Conservation (phyloP, 92 coral and sea anemone genomes). For the Anthopleura xanthogrammica region DNA sequence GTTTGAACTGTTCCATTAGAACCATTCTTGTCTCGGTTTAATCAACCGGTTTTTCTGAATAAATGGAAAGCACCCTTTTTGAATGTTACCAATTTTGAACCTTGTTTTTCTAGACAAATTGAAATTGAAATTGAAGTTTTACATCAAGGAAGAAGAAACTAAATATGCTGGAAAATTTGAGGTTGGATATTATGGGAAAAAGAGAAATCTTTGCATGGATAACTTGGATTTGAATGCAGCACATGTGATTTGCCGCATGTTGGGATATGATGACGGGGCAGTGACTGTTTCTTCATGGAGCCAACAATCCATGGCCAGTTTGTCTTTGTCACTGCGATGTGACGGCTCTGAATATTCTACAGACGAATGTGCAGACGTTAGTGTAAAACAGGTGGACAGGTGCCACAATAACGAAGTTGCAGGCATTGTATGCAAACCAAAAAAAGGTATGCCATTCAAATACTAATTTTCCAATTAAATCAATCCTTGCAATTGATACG, state of each 20-base stretch:
- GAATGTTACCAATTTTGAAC: too few relatives aligned
- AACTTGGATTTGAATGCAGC: background rate
- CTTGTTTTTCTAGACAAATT: too few relatives aligned
- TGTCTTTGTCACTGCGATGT: background rate
- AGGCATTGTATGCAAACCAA: background rate
- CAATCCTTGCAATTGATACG: too few relatives aligned
- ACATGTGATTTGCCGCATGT: background rate
- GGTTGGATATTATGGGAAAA: background rate
- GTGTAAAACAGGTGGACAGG: background rate
- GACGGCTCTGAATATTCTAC: background rate
- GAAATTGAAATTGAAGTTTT: background rate
- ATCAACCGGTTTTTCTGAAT: too few relatives aligned
- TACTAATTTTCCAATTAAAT: too few relatives aligned
- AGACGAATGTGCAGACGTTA: background rate
- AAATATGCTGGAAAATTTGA: background rate
- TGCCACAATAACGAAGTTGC: background rate
- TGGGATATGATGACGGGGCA: background rate
- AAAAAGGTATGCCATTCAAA: background rate
- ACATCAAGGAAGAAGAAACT: background rate
- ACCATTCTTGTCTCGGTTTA: too few relatives aligned
- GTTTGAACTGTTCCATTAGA: too few relatives aligned
- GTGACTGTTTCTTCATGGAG: background rate
- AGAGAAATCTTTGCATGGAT: background rate
- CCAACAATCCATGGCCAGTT: background rate
- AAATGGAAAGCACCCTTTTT: too few relatives aligned